A percentile compares a stretch with the other conserved stretches of the same genome.
phyloP scores from a whole-genome alignment of 2,888 invertebrate genomes.

The Belgica antarctica region DNA sequence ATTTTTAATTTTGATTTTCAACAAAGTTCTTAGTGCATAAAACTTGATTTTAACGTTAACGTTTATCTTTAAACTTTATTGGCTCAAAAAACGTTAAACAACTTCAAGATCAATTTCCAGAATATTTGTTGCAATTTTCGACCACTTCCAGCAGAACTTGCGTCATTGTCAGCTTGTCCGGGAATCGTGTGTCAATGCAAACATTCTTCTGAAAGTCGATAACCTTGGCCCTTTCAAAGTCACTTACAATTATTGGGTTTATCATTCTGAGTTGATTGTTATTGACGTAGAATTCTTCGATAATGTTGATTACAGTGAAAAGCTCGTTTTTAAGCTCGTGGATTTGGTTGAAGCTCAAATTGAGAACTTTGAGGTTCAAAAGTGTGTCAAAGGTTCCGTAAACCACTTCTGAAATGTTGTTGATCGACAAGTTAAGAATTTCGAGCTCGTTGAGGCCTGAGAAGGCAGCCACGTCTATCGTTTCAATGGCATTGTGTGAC shows the following conservation, averaged over 20 bases:
- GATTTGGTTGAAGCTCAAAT: neutral
- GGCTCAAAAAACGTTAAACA: no score
- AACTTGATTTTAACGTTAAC: no score
- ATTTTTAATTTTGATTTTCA: no score
- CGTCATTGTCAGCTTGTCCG: neutral
- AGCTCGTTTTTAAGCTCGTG: neutral
- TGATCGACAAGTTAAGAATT: neutral
- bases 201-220: neutral
- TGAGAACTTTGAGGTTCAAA: neutral
- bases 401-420: neutral
- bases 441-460: neutral
- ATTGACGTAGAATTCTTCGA: neutral
- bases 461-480: neutral
- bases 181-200: neutral
- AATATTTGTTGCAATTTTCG: neutral
- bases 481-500: neutral
- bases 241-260: neutral
- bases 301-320: conserved; percentile 7
- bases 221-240: neutral
- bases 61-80: no score
- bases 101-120: no score
- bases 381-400: neutral
- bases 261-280: neutral
- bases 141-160: neutral
- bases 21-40: no score